phyloP scores from a whole-genome alignment of 2,797 vertebrate genomes.

The Fundulus diaphanus region DNA sequence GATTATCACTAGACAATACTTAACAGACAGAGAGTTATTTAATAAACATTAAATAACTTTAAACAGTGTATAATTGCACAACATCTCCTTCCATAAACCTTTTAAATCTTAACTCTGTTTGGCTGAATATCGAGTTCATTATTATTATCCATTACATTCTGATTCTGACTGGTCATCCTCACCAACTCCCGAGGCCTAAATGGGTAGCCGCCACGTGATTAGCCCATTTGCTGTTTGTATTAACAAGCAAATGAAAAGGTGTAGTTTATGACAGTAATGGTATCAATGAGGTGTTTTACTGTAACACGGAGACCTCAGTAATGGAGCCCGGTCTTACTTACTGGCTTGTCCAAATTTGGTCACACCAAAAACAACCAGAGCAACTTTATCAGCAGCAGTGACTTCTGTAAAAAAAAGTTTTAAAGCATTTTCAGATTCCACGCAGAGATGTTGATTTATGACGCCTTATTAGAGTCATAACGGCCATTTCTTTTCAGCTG shows the following conservation, averaged over 20 bases:
- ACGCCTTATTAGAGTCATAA: not conserved
- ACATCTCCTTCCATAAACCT: too few relatives aligned
- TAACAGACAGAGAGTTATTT: too few relatives aligned
- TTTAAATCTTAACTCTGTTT: too few relatives aligned
- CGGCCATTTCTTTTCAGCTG: constrained; percentile 7
- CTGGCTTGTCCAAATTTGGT: not conserved
- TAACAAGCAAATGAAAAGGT: not conserved
- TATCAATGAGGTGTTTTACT: not conserved
- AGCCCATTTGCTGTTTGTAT: not conserved
- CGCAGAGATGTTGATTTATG: not conserved
- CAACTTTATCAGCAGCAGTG: too few relatives aligned
- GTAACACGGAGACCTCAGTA: not conserved
- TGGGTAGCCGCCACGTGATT: not conserved
- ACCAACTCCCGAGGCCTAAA: not conserved
- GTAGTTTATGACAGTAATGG: not conserved
- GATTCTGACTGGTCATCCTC: too few relatives aligned
- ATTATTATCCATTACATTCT: too few relatives aligned
- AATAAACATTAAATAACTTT: too few relatives aligned
- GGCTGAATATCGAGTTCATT: too few relatives aligned
- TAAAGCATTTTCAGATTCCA: not conserved
- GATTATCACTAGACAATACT: too few relatives aligned
- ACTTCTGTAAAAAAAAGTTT: not conserved
- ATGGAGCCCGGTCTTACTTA: not conserved
- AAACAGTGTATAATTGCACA: too few relatives aligned
- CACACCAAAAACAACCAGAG: not conserved